phyloP scores from a whole-genome alignment of 2,797 vertebrate species.

The Geotrypetes seraphini region DNA sequence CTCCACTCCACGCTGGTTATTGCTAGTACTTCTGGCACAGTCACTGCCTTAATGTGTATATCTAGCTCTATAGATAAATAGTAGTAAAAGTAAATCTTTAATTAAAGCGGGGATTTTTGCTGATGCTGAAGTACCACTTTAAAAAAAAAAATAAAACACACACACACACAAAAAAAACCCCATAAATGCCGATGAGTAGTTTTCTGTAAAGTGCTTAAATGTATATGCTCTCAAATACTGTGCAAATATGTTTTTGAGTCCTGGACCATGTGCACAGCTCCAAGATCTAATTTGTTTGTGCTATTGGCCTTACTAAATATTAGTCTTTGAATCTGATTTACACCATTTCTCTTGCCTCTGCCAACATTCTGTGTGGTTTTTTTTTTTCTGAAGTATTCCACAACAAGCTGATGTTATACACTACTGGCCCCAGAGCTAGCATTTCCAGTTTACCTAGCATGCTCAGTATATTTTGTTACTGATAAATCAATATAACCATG shows the following conservation, averaged over 20 bases:
- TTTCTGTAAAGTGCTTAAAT: slow-evolving; percentile 23
- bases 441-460: slow-evolving; percentile 43
- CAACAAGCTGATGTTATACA: slow-evolving; percentile 44
- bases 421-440: slow-evolving; percentile 31
- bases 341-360: slow-evolving; percentile 37
- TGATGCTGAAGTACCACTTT: no score
- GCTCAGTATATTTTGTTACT: slow-evolving; percentile 49
- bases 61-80: no score
- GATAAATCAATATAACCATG: slow-evolving; percentile 60
- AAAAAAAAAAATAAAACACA: no score
- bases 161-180: no score
- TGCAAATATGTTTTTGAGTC: slow-evolving; percentile 36
- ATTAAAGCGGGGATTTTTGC: no score
- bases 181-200: slow-evolving; percentile 23
- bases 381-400: slow-evolving; percentile 51
- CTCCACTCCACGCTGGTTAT: no score
- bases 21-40: no score
- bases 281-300: slow-evolving; percentile 50
- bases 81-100: no score
- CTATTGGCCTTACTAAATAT: slow-evolving; percentile 56
- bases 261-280: slow-evolving; percentile 33
- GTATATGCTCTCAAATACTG: slow-evolving; percentile 34
- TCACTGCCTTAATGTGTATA: no score
- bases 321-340: slow-evolving; percentile 45
- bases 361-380: slow-evolving; percentile 41